Evolutionary conservation across 1,140 invertebrate species (phyloP).

Genomic region (Acyrthosiphon pisum): DNA sequence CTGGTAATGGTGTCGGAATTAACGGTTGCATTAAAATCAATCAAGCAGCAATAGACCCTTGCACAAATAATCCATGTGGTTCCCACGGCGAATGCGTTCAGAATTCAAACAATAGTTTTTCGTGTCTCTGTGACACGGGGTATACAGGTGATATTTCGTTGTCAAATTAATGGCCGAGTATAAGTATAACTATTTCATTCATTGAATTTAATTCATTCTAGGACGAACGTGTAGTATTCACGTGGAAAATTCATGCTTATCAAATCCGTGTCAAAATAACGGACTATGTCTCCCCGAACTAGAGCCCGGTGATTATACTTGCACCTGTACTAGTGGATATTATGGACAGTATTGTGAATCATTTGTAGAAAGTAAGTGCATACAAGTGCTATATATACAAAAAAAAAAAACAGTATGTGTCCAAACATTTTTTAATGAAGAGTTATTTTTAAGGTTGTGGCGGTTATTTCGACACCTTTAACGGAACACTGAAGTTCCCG

Average conservation of each 20-base stretch:
- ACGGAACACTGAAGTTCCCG: slow-evolving; percentile 74
- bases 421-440: not conserved
- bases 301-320: slow-evolving; percentile 63
- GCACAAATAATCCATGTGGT: not conserved
- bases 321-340: slow-evolving; percentile 70
- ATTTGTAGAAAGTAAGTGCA: not conserved
- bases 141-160: slow-evolving; percentile 66
- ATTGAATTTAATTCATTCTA: slow-evolving; percentile 60
- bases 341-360: slow-evolving; percentile 67
- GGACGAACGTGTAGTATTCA: slow-evolving; percentile 69
- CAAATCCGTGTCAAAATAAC: slow-evolving; percentile 79
- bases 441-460: slow-evolving; percentile 67
- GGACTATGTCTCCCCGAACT: slow-evolving; percentile 73
- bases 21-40: slow-evolving; percentile 71
- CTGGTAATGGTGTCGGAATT: slow-evolving; percentile 80
- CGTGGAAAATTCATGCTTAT: slow-evolving; percentile 68
- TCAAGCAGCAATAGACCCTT: not conserved
- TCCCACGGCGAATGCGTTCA: not conserved
- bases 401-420: not conserved
- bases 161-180: not conserved
- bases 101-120: slow-evolving; percentile 62
- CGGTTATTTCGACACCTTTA: slow-evolving; percentile 68
- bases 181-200: not conserved
- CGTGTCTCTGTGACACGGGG: slow-evolving; percentile 69
- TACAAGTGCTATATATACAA: not conserved